Evolutionary conservation across 2,888 invertebrate genomes (phyloP).

Genomic region (Theodoxus fluviatilis): DNA sequence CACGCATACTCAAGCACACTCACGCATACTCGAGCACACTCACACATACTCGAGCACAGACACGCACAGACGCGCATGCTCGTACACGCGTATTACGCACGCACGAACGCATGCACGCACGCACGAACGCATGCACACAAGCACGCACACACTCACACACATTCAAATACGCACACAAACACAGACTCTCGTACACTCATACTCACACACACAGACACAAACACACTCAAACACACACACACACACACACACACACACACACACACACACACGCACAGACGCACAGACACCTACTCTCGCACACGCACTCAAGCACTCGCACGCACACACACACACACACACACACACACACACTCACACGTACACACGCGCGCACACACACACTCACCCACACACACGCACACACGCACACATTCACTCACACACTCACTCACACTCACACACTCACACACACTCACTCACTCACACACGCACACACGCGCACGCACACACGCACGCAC

Average conservation of each 20-base stretch:
- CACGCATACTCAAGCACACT: too few relatives aligned
- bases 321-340: constrained; percentile 7
- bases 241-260: background rate
- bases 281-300: background rate
- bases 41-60: constrained; percentile 2
- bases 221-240: background rate
- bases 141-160: background rate
- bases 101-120: background rate
- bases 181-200: too few relatives aligned
- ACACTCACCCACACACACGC: constrained; percentile 12
- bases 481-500: constrained; percentile 7
- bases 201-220: background rate
- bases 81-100: background rate
- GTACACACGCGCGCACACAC: constrained; percentile 14
- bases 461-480: constrained; percentile 18
- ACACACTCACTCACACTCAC: background rate
- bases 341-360: constrained; percentile 19
- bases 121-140: background rate
- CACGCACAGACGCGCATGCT: background rate
- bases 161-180: too few relatives aligned
- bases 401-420: background rate
- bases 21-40: too few relatives aligned
- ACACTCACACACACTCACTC: constrained; percentile 20
- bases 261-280: background rate
- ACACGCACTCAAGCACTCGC: constrained; percentile 5